Evolutionary conservation across 2,113 vertebrate species (phyloP).

Genomic region (Charadrius vociferus): DNA sequence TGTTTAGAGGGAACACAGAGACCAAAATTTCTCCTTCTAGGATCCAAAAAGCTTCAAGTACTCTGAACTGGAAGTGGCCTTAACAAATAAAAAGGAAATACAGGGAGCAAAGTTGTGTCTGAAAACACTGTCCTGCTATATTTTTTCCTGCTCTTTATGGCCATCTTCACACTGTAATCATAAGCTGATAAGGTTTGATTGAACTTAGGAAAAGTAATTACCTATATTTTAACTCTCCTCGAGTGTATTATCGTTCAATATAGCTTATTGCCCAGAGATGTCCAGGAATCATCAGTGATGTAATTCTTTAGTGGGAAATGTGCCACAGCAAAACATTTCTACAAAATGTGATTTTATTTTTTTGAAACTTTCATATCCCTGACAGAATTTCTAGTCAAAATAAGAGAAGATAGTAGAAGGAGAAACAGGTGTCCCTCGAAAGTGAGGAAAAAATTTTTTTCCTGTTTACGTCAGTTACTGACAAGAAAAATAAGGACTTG

Average conservation of each 20-base stretch:
- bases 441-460: not conserved
- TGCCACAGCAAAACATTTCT: not conserved
- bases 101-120: not conserved
- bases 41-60: not conserved
- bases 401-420: not conserved
- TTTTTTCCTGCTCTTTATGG: not conserved
- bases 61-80: not conserved
- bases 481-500: not conserved
- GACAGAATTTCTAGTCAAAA: not conserved
- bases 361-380: not conserved
- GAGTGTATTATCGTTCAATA: not conserved
- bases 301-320: not conserved
- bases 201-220: not conserved
- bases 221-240: not conserved
- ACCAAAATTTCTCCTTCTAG: not conserved
- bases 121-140: not conserved
- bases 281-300: not conserved
- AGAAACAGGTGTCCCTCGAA: not conserved
- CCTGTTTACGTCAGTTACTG: not conserved
- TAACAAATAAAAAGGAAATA: not conserved
- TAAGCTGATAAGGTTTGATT: not conserved
- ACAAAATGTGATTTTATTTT: not conserved
- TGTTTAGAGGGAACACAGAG: not conserved
- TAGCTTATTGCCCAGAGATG: not conserved
- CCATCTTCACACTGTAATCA: not conserved